phyloP scores from a whole-genome alignment of 2,113 vertebrate species.

The Trochalopteron elliotii region DNA sequence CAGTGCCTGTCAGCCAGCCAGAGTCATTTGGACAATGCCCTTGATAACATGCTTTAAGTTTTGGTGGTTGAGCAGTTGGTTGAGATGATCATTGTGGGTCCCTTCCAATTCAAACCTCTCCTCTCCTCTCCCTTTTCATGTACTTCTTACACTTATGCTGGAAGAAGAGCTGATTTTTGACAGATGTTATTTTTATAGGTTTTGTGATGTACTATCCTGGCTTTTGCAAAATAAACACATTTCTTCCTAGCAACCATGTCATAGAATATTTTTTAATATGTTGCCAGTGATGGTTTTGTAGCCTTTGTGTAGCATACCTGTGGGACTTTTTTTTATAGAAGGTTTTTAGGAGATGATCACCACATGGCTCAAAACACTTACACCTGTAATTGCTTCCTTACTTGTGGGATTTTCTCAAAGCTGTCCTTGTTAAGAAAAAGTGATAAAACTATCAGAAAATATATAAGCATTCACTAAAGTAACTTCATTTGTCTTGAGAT shows the following conservation, averaged over 20 bases:
- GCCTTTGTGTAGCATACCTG: not conserved
- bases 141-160: not conserved
- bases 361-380: not conserved
- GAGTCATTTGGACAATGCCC: not conserved
- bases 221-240: not conserved
- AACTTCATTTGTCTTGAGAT: not conserved
- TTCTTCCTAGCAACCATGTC: not conserved
- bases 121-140: not conserved
- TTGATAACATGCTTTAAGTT: not conserved
- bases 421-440: not conserved
- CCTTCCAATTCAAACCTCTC: not conserved
- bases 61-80: not conserved
- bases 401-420: not conserved
- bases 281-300: not conserved
- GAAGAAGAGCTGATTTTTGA: not conserved
- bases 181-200: accelerated
- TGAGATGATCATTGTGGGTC: not conserved
- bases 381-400: not conserved
- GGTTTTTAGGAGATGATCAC: not conserved
- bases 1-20: not conserved
- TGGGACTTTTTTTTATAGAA: not conserved
- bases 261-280: not conserved
- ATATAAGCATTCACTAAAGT: not conserved
- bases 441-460: not conserved
- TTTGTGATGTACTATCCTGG: not conserved